Evolutionary conservation across 2,797 vertebrate species (phyloP), one percentile per base, ranked within the genome.

Genomic region (Lacerta bilineata): DNA sequence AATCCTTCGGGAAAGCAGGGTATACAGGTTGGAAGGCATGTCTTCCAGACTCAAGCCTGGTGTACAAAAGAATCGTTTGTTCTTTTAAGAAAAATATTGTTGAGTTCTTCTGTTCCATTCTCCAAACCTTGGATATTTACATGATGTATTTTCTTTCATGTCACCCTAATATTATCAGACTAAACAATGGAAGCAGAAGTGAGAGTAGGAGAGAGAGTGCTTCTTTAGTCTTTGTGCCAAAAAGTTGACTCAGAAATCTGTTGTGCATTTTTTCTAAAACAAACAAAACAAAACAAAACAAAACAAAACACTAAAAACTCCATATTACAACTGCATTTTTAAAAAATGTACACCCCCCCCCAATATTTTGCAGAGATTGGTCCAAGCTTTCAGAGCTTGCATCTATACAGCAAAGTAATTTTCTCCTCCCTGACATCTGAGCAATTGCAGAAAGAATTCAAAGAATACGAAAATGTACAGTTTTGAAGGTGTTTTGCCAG

Each of bases 61-160:
- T 55, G 33, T 29, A 91, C 46, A 85, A 77, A 88, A 92, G 75
- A 55, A 90, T 85, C 23, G 3, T 33, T 83, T 59, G 43, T 46
- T 87, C 39, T 85, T 71, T 64, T 25, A 36, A 74, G 72, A 74
- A 74, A 74, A 74, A 74, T 27, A 29, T 66, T 39, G 43, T 69
- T 7, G 41, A 88, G 79, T 39, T n/a, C n/a, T 83, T 87, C 29
- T 84, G 59, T 80, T 88, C 79, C 77, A 71, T 23, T 87, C 36
- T 20, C 72, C 68, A 66, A 4, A 46, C n/a, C 64, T 55, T 4
- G 59, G 46, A 33, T 23, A 50, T 85, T 92, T 91, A 33, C 15
- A 39, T 84, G 79, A 0, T 10, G 15, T 27, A 46, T 79, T 87
- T 80, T 68, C 89, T 87, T 59, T 69, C 29, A 50, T 80, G 81